Percentiles rank a stretch among this genome's conserved stretches.
These are phyloP conservation scores for Neotoxoptera formosana DNA, from an alignment of 1,140 invertebrate genomes.

Conservation along the genomic window DNA sequence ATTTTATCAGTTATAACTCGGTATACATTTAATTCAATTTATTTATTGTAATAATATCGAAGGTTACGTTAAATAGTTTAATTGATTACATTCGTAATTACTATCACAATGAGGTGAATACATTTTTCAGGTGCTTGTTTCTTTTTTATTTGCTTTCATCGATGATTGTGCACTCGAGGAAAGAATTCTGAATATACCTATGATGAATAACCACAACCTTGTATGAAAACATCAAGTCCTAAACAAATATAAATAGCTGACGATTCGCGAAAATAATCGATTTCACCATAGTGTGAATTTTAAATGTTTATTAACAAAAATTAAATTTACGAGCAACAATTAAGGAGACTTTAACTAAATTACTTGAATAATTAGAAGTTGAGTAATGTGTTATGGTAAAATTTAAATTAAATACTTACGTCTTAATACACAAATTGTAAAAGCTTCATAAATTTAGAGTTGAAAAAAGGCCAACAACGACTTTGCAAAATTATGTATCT, in stretches of 20 bases:
- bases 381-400: neutral
- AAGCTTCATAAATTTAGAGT: neutral
- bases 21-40: neutral
- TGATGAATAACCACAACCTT: neutral
- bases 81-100: neutral
- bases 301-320: neutral
- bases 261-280: neutral
- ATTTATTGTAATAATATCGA: neutral
- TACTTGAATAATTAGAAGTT: neutral
- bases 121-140: neutral
- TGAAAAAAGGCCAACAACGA: neutral
- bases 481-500: neutral
- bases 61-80: neutral
- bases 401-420: neutral
- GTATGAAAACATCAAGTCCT: neutral
- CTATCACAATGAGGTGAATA: neutral
- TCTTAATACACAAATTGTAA: neutral
- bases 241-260: constrained; percentile 8
- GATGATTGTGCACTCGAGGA: neutral
- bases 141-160: neutral
- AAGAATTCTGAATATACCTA: neutral
- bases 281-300: neutral
- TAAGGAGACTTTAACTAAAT: neutral
- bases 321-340: neutral
- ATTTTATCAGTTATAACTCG: neutral